A percentile compares a stretch with the other conserved stretches of the same genome.
Conservation (phyloP, 2,113 vertebrate genomes). For the Dromas ardeola region DNA sequence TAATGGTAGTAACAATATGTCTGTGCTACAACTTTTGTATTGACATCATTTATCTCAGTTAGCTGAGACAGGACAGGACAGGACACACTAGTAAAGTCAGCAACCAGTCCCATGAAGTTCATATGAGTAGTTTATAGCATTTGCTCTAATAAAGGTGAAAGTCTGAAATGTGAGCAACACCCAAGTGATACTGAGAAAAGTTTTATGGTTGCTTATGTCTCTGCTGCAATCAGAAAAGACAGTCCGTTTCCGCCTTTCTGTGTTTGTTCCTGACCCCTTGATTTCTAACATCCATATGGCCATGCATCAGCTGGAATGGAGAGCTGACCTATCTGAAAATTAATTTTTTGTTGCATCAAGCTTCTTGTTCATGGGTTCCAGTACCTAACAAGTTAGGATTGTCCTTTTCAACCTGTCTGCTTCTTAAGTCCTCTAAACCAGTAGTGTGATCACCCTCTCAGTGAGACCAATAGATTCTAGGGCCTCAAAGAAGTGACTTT, state of each 20-base stretch:
- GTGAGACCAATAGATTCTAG: background rate
- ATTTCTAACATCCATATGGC: background rate
- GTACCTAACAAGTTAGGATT: background rate
- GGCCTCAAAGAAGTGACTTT: background rate
- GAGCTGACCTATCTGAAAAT: background rate
- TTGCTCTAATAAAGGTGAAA: background rate
- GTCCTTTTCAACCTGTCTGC: background rate
- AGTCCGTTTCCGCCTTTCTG: background rate
- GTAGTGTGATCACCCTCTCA: background rate
- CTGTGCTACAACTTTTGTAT: background rate
- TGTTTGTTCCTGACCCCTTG: background rate
- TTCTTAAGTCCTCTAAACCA: background rate
- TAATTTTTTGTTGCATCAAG: background rate
- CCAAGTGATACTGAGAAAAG: background rate
- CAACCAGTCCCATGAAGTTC: background rate
- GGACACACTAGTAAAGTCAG: background rate
- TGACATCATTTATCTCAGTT: background rate
- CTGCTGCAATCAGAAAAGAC: background rate
- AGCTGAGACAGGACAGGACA: background rate
- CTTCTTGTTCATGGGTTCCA: background rate
- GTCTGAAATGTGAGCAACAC: background rate
- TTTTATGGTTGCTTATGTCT: background rate
- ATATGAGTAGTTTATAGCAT: background rate
- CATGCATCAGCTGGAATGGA: background rate
- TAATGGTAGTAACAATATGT: background rate